phyloP scores from a whole-genome alignment of 2,113 vertebrate species.

The Pangasianodon gigas region DNA sequence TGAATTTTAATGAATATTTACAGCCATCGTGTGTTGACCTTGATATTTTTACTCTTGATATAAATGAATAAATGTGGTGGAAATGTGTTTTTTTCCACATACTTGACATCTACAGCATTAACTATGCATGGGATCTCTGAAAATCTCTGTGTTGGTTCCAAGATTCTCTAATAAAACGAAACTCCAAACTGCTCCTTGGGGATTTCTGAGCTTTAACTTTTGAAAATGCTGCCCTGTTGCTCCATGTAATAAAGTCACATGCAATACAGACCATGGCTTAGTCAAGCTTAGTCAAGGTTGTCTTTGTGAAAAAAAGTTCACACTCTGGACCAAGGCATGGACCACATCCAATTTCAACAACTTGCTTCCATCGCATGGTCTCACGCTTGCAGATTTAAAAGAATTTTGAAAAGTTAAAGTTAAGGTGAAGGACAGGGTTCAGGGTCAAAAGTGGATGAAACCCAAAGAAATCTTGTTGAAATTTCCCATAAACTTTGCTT shows the following conservation, averaged over 20 bases:
- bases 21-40: conserved; percentile 71
- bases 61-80: conserved; percentile 69
- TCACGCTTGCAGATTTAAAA: conserved; percentile 13
- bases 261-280: conserved; percentile 40
- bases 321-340: conserved; percentile 4
- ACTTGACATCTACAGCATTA: not conserved
- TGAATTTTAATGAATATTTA: conserved; percentile 73
- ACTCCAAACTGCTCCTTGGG: not conserved
- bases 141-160: not conserved
- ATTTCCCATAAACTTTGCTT: not conserved
- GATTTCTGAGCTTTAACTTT: conserved; percentile 2
- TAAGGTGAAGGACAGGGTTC: not conserved
- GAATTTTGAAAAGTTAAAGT: not conserved
- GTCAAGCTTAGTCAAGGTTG: conserved; percentile 55
- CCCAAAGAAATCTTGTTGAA: not conserved
- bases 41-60: conserved; percentile 67
- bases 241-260: conserved; percentile 28
- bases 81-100: not conserved
- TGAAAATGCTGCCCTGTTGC: not conserved
- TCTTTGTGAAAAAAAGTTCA: conserved; percentile 33
- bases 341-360: conserved; percentile 30
- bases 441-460: conserved; percentile 10
- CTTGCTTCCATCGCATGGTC: conserved; percentile 16
- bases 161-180: conserved; percentile 7
- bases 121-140: conserved; percentile 1